A percentile compares a stretch with the other conserved stretches of the same genome.
Conservation (phyloP, 2,888 invertebrate species). For the Amphimallon solstitiale region DNA sequence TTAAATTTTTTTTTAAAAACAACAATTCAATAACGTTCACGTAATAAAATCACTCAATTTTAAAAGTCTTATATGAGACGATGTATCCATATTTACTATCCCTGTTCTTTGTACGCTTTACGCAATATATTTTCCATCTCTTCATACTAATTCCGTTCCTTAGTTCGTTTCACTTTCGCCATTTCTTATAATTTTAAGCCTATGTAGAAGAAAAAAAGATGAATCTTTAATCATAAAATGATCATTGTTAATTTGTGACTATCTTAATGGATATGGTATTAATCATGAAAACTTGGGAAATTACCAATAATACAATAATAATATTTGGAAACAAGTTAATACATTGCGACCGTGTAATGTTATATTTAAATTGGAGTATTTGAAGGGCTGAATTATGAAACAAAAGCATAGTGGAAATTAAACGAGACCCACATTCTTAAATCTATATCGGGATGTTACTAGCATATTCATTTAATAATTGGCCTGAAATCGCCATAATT, state of each 20-base stretch:
- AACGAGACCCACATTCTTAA: too few species aligned
- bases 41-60: slow-evolving; percentile 41
- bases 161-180: slow-evolving; percentile 39
- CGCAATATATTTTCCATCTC: slow-evolving; percentile 62
- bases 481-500: too few species aligned
- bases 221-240: slow-evolving; percentile 13
- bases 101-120: slow-evolving; percentile 63
- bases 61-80: slow-evolving; percentile 50
- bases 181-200: slow-evolving; percentile 32
- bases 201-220: slow-evolving; percentile 8
- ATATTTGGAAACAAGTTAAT: slow-evolving; percentile 1
- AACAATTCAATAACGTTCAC: slow-evolving; percentile 32
- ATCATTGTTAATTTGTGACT: slow-evolving; percentile 28
- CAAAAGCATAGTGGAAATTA: too few species aligned
- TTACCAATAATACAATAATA: too few species aligned
- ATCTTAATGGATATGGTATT: slow-evolving; percentile 9
- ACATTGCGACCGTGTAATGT: too few species aligned
- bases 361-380: too few species aligned
- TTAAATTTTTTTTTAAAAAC: not conserved
- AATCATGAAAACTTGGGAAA: too few species aligned
- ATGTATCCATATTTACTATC: slow-evolving; percentile 50
- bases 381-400: too few species aligned
- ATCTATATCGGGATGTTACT: too few species aligned
- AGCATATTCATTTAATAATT: too few species aligned
- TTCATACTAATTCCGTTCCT: slow-evolving; percentile 57